Evolutionary conservation across 2,888 invertebrate genomes (phyloP).

Genomic region (Pseudococcus longispinus): DNA sequence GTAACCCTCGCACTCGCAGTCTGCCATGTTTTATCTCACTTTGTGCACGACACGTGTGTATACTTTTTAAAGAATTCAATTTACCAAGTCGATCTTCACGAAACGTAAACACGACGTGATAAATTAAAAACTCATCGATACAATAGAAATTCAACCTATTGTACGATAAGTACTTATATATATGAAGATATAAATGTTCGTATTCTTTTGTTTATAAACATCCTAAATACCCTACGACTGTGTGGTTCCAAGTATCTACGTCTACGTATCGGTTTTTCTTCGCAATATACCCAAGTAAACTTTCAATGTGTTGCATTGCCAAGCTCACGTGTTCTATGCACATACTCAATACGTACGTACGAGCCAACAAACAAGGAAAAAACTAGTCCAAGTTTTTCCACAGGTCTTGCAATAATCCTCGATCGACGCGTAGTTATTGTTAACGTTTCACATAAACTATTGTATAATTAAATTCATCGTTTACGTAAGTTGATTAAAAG

Average conservation of each 20-base stretch:
- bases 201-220: neutral
- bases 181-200: neutral
- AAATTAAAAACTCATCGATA: neutral
- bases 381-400: neutral
- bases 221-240: neutral
- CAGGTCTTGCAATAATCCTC: neutral
- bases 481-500: no score
- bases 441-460: neutral
- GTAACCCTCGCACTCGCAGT: no score
- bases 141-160: neutral
- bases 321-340: neutral
- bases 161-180: neutral
- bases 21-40: neutral
- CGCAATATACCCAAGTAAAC: neutral
- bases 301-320: neutral
- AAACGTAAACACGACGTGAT: conserved; percentile 11
- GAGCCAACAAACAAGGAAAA: neutral
- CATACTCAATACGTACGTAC: neutral
- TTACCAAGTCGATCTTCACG: neutral
- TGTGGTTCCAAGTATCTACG: neutral
- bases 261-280: neutral
- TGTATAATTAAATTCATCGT: neutral
- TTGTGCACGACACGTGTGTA: neutral
- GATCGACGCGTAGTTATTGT: neutral
- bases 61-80: neutral